Evolutionary conservation across 2,888 invertebrate genomes (phyloP), one percentile per base, ranked within the genome.

Genomic region (Diadegma fenestrale): DNA sequence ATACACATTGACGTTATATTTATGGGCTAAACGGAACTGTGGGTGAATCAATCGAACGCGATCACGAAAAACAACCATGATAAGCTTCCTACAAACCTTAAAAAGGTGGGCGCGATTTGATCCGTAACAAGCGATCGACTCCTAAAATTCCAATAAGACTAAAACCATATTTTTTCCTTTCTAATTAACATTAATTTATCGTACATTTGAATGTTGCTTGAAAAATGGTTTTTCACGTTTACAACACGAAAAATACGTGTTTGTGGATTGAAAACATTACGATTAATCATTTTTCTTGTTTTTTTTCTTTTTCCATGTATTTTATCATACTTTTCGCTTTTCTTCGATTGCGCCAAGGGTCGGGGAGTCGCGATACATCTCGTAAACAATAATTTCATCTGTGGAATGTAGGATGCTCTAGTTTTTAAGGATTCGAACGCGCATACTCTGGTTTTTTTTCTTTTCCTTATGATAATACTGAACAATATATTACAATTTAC

Each of bases 401-500:
- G 87, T 92, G 93, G 93, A 93, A 93, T 93, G 93, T 93, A 91
- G 89, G 91, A 87, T 89, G 89, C 86, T 89, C 89, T 88, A 90
- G 86, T 90, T 89, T 89, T 88, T 81, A 87, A 87, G 88, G 87
- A 88, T 85, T 87, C 75, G 82, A 83, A 88, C 85, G 84, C 86
- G 87, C 78, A 76, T 48, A 72, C 71, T 68, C 68, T 63, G 64
- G 87, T 86, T 63, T 66, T 77, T 76, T 83, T 87, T 86, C 87
- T 89, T 90, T 89, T 87, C 86, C 89, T 90, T 90, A 91, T 90
- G 87, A 91, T 92, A 93, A 93, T 93, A 93, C 93, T 93, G 93
- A 91, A 89, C 90, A 88, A 89, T 93, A 92, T 92, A 93, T 93
- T 92, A 93, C 91, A 93, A 91, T 93, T 92, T 92, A 91, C 90